These are phyloP conservation scores for Syngnathus rostellatus DNA, from an alignment of 2,797 vertebrate species.

Conservation along the genomic window DNA sequence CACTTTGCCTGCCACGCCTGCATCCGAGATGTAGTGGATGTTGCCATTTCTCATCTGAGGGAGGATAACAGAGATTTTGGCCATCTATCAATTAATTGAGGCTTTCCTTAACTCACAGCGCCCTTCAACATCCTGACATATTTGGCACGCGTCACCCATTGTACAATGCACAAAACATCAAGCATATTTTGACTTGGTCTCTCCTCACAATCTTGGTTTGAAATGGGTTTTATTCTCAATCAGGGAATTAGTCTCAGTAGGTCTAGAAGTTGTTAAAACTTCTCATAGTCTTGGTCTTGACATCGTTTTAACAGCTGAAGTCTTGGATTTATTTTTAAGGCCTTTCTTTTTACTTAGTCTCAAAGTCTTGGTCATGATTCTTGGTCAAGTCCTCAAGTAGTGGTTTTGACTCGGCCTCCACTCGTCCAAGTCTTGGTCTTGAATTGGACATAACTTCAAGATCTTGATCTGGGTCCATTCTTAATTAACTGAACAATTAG, in stretches of 20 bases:
- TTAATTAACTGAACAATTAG: neutral
- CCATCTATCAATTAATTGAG: neutral
- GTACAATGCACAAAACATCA: neutral
- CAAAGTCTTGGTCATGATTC: too few relatives aligned
- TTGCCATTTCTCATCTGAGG: conserved; percentile 86
- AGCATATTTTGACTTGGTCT: neutral
- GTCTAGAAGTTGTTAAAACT: too few relatives aligned
- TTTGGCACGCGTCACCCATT: neutral
- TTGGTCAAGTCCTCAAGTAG: too few relatives aligned
- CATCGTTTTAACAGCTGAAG: too few relatives aligned
- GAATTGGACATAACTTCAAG: neutral
- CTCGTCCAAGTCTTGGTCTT: neutral
- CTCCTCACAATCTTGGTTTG: neutral
- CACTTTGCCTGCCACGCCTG: conserved; percentile 87
- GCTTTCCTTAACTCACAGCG: neutral
- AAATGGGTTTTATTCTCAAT: neutral
- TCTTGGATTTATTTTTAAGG: too few relatives aligned
- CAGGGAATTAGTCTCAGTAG: neutral
- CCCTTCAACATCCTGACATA: neutral
- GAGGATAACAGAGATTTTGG: neutral
- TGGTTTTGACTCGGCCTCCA: too few relatives aligned
- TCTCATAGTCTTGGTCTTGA: too few relatives aligned
- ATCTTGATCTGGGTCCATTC: neutral
- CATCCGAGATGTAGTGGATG: conserved; percentile 87
- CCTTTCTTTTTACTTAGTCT: too few relatives aligned